These are phyloP conservation scores for Drosophila murphyi DNA, from an alignment of 1,140 invertebrate species.

Conservation along the genomic window DNA sequence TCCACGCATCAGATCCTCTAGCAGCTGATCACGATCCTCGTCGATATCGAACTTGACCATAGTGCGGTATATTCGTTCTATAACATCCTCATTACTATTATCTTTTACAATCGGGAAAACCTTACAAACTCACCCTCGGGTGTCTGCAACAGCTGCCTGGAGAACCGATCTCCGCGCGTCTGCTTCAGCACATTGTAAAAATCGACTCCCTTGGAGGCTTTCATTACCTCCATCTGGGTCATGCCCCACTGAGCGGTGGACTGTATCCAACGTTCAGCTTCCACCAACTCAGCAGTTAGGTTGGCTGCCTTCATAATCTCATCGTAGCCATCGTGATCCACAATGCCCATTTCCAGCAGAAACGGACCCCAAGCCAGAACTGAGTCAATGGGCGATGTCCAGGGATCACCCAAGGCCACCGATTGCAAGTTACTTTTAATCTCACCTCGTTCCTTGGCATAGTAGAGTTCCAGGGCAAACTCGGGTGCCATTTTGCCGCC, in stretches of 20 bases:
- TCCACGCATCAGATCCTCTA: conserved; percentile 90
- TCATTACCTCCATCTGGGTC: conserved; percentile 87
- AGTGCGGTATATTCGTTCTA: conserved; percentile 69
- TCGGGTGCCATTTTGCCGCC: conserved; percentile 95
- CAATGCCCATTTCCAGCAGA: conserved; percentile 85
- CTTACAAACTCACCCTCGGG: conserved; percentile 27
- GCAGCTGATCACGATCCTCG: conserved; percentile 64
- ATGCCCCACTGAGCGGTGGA: conserved; percentile 88
- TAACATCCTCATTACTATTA: background rate
- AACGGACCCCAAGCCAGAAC: conserved; percentile 92
- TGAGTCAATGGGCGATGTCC: conserved; percentile 93
- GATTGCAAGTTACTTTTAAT: conserved; percentile 91
- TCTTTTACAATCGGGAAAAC: too few relatives aligned
- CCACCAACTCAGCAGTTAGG: conserved; percentile 85
- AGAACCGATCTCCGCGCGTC: conserved; percentile 54
- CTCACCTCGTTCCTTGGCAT: conserved; percentile 88
- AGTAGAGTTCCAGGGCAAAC: conserved; percentile 86
- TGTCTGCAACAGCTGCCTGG: conserved; percentile 62
- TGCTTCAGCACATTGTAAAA: conserved; percentile 91
- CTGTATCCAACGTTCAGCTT: conserved; percentile 85
- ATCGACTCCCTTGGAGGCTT: conserved; percentile 88
- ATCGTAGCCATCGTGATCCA: conserved; percentile 87
- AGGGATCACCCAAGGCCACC: conserved; percentile 92
- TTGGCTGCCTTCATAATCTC: conserved; percentile 85
- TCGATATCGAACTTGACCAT: conserved; percentile 70